Conservation (phyloP, 2,888 invertebrate species). For the Cataglyphis rosenhaueri region DNA sequence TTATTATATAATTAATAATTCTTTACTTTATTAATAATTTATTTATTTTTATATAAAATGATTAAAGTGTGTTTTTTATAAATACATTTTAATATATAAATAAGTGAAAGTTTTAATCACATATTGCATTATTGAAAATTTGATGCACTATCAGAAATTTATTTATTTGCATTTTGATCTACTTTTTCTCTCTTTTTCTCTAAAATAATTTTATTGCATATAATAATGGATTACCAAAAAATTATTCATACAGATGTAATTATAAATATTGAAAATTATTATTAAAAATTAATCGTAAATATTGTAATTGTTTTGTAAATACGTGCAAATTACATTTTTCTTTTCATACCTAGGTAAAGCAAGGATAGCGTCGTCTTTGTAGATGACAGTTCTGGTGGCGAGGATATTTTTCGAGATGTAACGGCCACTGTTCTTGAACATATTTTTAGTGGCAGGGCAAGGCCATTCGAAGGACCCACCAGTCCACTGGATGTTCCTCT, state of each 20-base stretch:
- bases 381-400: slow-evolving; percentile 88
- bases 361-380: slow-evolving; percentile 87
- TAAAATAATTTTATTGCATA: not conserved
- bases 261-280: not conserved
- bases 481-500: slow-evolving; percentile 82
- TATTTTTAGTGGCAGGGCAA: slow-evolving; percentile 87
- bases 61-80: not conserved
- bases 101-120: not conserved
- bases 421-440: slow-evolving; percentile 87
- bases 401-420: slow-evolving; percentile 88
- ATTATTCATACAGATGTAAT: not conserved
- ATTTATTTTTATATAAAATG: not conserved
- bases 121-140: not conserved
- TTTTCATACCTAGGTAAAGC: slow-evolving; percentile 86
- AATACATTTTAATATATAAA: not conserved
- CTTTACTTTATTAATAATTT: not conserved
- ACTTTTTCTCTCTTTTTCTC: not conserved
- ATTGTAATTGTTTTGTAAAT: not conserved
- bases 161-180: not conserved
- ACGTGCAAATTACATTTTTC: not conserved
- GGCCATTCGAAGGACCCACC: slow-evolving; percentile 87
- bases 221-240: not conserved
- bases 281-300: not conserved
- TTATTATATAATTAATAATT: not conserved
- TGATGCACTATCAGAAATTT: not conserved